Conservation (phyloP, 2,113 vertebrate genomes). For the Rhineura floridana region DNA sequence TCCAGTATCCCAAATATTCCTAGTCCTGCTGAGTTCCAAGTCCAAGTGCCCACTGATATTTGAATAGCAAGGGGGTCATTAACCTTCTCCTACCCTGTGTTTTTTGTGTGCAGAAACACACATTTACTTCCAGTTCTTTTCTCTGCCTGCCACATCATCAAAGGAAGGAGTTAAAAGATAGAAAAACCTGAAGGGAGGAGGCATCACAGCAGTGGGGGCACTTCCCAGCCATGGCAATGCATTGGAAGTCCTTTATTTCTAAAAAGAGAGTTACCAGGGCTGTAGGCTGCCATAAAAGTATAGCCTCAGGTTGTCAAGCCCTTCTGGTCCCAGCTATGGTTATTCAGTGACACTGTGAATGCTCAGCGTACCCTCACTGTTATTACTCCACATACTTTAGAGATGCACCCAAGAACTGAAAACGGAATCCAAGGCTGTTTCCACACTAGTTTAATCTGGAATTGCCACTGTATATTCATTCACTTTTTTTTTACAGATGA, state of each 20-base stretch:
- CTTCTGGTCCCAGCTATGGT: not conserved
- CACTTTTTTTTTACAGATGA: too few species aligned
- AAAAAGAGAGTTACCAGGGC: not conserved
- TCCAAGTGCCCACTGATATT: not conserved
- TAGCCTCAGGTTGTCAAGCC: not conserved
- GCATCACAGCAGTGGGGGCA: too few species aligned
- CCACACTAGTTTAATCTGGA: not conserved
- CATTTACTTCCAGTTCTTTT: not conserved
- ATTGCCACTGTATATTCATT: not conserved
- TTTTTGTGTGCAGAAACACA: not conserved
- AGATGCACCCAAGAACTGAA: not conserved
- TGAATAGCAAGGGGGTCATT: not conserved
- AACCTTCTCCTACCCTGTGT: not conserved
- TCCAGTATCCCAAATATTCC: not conserved
- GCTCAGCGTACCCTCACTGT: not conserved
- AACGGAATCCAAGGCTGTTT: not conserved
- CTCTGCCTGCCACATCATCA: not conserved
- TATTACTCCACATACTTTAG: not conserved
- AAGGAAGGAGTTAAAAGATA: not conserved
- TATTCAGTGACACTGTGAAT: not conserved
- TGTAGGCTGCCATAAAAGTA: not conserved
- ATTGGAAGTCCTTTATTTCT: not conserved
- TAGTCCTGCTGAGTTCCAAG: not conserved
- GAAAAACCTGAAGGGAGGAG: not conserved
- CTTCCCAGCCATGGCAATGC: too few species aligned